Percentiles rank a stretch among this genome's conserved stretches.
These are phyloP conservation scores for Boulengeromyrus knoepffleri DNA, from an alignment of 2,113 vertebrate species.

Conservation along the genomic window DNA sequence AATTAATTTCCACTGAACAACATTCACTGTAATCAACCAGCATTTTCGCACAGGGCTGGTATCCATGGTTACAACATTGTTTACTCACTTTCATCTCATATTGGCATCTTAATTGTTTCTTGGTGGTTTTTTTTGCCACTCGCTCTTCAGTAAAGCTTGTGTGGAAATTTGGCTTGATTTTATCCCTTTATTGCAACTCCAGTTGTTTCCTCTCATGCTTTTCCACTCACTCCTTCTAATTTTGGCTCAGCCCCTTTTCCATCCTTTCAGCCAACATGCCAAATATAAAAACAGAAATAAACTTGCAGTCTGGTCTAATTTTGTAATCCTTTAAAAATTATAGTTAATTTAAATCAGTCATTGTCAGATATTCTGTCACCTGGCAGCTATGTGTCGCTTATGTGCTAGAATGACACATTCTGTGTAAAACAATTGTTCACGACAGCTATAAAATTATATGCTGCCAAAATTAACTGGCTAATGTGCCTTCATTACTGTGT, in stretches of 20 bases:
- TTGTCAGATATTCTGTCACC: neutral
- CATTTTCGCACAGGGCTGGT: neutral
- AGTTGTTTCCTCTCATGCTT: neutral
- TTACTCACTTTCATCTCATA: neutral
- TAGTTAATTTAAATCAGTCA: neutral
- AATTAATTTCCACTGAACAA: constrained; percentile 1
- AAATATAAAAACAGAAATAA: neutral
- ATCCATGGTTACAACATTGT: constrained; percentile 3
- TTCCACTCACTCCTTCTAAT: neutral
- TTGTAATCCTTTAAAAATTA: neutral
- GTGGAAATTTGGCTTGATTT: neutral
- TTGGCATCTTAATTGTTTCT: neutral
- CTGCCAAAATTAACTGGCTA: neutral
- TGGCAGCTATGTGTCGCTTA: neutral
- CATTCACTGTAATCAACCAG: neutral
- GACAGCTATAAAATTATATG: neutral
- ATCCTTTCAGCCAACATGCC: neutral
- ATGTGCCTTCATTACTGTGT: neutral
- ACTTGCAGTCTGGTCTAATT: neutral
- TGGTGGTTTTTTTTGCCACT: neutral
- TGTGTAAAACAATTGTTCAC: neutral
- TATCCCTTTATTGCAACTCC: neutral
- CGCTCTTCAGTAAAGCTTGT: neutral
- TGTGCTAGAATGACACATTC: neutral
- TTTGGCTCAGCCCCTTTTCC: neutral